Evolutionary conservation across 1,140 invertebrate species (phyloP).

Genomic region (Patella vulgata): DNA sequence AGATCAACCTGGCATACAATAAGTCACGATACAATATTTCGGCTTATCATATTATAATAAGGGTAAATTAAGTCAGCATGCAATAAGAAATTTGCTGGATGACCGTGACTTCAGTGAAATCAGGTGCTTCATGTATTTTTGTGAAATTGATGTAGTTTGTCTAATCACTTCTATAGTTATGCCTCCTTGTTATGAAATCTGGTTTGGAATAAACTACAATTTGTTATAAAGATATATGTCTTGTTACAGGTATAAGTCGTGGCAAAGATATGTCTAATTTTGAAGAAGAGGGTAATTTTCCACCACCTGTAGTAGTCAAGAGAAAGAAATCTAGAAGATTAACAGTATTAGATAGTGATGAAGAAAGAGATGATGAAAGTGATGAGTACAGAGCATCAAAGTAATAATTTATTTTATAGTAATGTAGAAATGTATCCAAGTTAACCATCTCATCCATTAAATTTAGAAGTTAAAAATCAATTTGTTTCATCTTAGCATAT

Average conservation of each 20-base stretch:
- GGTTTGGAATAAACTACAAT: slow-evolving; percentile 51
- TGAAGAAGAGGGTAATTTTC: slow-evolving; percentile 57
- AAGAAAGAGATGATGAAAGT: slow-evolving; percentile 50
- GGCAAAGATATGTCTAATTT: slow-evolving; percentile 88
- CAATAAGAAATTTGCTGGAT: too few species aligned
- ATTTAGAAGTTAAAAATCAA: too few species aligned
- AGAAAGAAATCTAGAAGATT: slow-evolving; percentile 42
- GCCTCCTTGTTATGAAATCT: not conserved
- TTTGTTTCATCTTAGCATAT: too few species aligned
- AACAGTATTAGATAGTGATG: slow-evolving; percentile 55
- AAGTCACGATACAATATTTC: too few species aligned
- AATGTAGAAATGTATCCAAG: too few species aligned
- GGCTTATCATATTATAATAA: not conserved
- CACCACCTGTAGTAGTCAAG: slow-evolving; percentile 46
- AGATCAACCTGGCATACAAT: too few species aligned
- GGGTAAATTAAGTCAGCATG: not conserved
- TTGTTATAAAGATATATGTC: slow-evolving; percentile 80
- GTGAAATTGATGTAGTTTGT: too few species aligned
- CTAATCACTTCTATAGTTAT: too few species aligned
- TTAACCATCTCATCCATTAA: too few species aligned
- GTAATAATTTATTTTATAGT: too few species aligned
- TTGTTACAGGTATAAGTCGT: slow-evolving; percentile 75
- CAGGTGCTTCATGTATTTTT: too few species aligned
- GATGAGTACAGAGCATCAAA: slow-evolving; percentile 15
- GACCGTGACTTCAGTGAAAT: too few species aligned